Conservation (phyloP, 2,113 vertebrate species). For the Erythrocercus mccallii region DNA sequence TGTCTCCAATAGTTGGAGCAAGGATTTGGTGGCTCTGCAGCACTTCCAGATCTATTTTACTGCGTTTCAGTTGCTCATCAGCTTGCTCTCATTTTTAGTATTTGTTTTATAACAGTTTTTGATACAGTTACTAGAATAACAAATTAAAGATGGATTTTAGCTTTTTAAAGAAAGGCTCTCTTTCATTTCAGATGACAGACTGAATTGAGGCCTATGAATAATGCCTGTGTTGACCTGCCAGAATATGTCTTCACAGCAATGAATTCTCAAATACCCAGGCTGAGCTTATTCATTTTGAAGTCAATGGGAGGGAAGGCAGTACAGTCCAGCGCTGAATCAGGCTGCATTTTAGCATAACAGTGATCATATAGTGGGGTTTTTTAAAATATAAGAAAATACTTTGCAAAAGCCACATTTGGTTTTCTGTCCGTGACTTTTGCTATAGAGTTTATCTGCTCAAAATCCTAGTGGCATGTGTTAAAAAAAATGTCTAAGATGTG, state of each 20-base stretch:
- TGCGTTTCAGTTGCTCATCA: neutral
- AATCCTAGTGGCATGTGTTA: neutral
- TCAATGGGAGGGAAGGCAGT: constrained; percentile 39
- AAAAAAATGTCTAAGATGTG: neutral
- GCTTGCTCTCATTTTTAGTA: constrained; percentile 1
- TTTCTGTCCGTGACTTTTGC: neutral
- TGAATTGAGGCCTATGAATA: constrained; percentile 56
- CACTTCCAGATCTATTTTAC: constrained; percentile 1
- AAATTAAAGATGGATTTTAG: constrained; percentile 56
- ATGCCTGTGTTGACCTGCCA: constrained; percentile 63
- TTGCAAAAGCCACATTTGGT: neutral
- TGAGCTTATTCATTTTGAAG: constrained; percentile 54
- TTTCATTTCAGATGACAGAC: constrained; percentile 58
- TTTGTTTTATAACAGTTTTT: constrained; percentile 35
- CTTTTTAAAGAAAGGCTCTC: constrained; percentile 34
- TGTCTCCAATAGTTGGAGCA: neutral
- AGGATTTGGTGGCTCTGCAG: neutral
- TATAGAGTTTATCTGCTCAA: neutral
- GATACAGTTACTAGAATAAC: constrained; percentile 38
- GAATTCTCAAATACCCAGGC: constrained; percentile 54
- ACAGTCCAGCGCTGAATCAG: neutral
- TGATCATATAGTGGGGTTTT: neutral
- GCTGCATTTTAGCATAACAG: neutral
- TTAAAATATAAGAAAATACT: neutral
- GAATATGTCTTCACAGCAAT: constrained; percentile 40